Conservation (phyloP, 2,797 vertebrate genomes). For the Chloroceryle inda region DNA sequence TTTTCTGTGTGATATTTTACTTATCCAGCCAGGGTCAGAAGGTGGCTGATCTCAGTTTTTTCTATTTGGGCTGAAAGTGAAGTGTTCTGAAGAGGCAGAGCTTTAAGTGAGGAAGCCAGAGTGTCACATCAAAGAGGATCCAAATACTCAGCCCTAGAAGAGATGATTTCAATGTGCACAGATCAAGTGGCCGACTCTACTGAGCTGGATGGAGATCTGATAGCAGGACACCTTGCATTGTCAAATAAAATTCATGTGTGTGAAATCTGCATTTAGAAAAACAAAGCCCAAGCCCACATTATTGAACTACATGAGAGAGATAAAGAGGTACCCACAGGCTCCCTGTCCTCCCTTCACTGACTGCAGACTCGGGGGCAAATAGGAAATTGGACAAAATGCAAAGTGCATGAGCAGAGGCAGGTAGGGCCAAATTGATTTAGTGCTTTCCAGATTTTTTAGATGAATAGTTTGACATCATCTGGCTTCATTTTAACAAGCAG, state of each 20-base stretch:
- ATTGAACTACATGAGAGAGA: background rate
- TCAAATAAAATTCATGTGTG: background rate
- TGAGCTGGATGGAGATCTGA: background rate
- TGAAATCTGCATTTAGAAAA: background rate
- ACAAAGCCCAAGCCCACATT: background rate
- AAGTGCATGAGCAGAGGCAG: background rate
- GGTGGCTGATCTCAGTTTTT: background rate
- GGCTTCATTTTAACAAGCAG: background rate
- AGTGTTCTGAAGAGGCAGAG: background rate
- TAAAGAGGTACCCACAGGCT: background rate
- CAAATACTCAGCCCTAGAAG: background rate
- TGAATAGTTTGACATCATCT: background rate
- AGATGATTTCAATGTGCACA: background rate
- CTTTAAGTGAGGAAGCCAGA: background rate
- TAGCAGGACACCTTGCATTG: rapidly evolving
- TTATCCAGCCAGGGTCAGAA: background rate
- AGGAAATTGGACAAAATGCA: background rate
- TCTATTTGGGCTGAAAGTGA: background rate
- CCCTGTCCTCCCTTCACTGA: background rate
- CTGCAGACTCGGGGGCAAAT: background rate
- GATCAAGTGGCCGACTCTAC: background rate
- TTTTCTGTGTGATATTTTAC: background rate
- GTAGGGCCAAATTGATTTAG: background rate
- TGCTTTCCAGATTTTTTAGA: background rate
- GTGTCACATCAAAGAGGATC: background rate